Evolutionary conservation across 2,113 vertebrate genomes (phyloP), one percentile per base, ranked within the genome.

Genomic region (Leptosomus discolor): DNA sequence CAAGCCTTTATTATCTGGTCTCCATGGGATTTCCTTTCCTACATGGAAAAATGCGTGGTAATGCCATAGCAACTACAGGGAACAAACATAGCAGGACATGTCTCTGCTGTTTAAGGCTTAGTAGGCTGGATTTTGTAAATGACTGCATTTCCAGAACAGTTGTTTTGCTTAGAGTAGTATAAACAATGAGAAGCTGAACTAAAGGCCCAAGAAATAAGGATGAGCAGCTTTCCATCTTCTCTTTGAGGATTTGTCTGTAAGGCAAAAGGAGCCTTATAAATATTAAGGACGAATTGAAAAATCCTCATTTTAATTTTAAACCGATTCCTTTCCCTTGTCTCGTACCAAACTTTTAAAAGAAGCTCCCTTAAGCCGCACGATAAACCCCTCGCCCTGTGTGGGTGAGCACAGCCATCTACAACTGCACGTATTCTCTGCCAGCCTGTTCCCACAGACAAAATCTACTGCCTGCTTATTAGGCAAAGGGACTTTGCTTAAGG

Each of bases 1-100:
- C 96, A 97, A 88, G 32, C 97, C 86, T 98, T 98, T 98, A 98
- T 99, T 98, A 98, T 98, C 97, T 97, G 84, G 97, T 98, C 98
- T 95, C 98, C 97, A 97, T 71, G 96, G 98, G 98, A 97, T 92
- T 97, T 94, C 94, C 88, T 84, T 95, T 96, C 97, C 97, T 98
- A 97, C 95, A 95, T 76, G 96, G 95, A 98, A 98, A 97, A 98
- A 99, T 98, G 98, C 97, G 98, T 98, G 97, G 97, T 95, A 92
- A 96, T 86, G 73, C 97, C 95, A 96, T 96, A 96, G 94, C 90
- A 97, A 78, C 96, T 91, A 91, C 97, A 95, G 94, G 90, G 91
- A 78, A 88, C 79, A 95, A 94, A 78, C 75, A 82, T 91, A 91
- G 86, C 46, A 79, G 86, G 92, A 76, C 63, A 85, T 64, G 29